phyloP scores from a whole-genome alignment of 2,888 invertebrate genomes.

The Drosophila birchii region DNA sequence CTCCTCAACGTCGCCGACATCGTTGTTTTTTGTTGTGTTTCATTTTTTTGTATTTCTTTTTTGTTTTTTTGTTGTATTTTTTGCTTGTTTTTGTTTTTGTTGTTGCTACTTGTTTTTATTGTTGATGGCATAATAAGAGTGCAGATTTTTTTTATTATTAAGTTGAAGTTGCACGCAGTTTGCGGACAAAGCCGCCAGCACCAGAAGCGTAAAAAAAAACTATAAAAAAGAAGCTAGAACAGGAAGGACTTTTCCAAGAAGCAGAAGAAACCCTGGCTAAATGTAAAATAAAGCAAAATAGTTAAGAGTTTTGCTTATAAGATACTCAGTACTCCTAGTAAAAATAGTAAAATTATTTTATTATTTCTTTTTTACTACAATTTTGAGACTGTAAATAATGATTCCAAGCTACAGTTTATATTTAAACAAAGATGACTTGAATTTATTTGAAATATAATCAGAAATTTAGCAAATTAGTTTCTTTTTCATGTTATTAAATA shows the following conservation, averaged over 20 bases:
- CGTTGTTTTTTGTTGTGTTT: constrained; percentile 36
- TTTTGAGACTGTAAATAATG: neutral
- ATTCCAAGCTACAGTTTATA: too few relatives aligned
- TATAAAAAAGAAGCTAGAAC: constrained; percentile 27
- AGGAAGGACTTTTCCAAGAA: constrained; percentile 18
- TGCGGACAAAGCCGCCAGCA: constrained; percentile 51
- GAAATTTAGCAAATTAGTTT: too few relatives aligned
- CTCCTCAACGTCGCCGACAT: constrained; percentile 23
- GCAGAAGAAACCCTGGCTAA: constrained; percentile 1
- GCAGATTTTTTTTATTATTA: constrained; percentile 65
- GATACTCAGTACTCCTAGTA: neutral
- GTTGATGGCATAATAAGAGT: constrained; percentile 73
- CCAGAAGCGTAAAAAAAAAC: constrained; percentile 22
- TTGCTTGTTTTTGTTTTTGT: constrained; percentile 47
- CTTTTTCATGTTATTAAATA: neutral
- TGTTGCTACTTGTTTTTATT: constrained; percentile 63
- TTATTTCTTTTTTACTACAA: too few relatives aligned
- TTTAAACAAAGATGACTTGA: neutral
- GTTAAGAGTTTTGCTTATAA: neutral
- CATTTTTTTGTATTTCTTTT: constrained; percentile 16
- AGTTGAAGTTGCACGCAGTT: constrained; percentile 73
- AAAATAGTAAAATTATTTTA: neutral
- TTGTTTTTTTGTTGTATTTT: constrained; percentile 6
- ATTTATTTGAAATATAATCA: neutral
- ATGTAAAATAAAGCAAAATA: constrained; percentile 52